A percentile compares a stretch with the other conserved stretches of the same genome.
Evolutionary conservation across 2,888 invertebrate genomes (phyloP).

Genomic region (Mantis religiosa): DNA sequence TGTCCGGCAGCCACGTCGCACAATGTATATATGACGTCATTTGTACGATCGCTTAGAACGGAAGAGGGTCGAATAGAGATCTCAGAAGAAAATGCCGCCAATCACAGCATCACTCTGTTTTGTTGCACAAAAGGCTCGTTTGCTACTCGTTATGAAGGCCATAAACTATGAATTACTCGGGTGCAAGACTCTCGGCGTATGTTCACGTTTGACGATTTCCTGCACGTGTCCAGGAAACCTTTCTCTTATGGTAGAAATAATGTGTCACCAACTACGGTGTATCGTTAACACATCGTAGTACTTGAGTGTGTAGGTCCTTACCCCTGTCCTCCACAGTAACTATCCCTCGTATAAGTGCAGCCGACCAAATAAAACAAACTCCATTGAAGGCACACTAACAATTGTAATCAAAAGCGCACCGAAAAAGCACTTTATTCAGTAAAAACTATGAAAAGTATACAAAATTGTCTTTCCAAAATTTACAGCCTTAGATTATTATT

Average conservation of each 20-base stretch:
- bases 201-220: not conserved
- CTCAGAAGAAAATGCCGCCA: not conserved
- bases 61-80: not conserved
- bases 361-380: too few relatives aligned
- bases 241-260: not conserved
- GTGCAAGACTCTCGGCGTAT: not conserved
- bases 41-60: not conserved
- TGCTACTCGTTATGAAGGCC: not conserved
- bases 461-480: too few relatives aligned
- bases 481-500: too few relatives aligned
- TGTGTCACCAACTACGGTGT: not conserved
- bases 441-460: too few relatives aligned
- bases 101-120: not conserved
- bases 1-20: not conserved
- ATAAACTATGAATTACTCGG: not conserved
- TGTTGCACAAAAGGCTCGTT: not conserved
- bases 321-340: too few relatives aligned
- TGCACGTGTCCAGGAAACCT: not conserved
- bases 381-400: too few relatives aligned
- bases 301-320: too few relatives aligned
- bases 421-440: too few relatives aligned
- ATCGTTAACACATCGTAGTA: not conserved
- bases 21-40: constrained; percentile 14
- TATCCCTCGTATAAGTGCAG: too few relatives aligned
- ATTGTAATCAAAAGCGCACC: too few relatives aligned